Base-by-base conservation (phyloP, 2,113 vertebrate genomes). In the Psilopsiagon aurifrons region DNA sequence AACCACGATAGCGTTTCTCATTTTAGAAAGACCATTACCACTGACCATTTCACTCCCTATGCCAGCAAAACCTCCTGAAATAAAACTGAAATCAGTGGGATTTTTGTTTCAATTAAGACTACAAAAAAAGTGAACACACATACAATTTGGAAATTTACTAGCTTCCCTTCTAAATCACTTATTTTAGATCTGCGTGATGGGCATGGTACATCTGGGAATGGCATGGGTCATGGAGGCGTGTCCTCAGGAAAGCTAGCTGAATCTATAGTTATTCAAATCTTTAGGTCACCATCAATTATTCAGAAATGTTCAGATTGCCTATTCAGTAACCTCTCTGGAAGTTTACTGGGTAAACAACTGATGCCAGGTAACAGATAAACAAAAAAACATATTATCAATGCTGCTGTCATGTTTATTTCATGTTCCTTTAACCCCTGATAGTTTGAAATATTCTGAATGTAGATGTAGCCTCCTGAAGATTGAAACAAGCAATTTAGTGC, bases 1-100 rank as follows among this genome's bases (percentile, higher is more conserved):
- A 19, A 13, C 0, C 1, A 14, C 18, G 3, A 44, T 10, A n/a
- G 1, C 2, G 1, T 52, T 6, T 14, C 20, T 85, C 23, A 57
- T 5, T 22, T 57, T 67, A 66, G 33, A 64, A 73, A 80, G 22
- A 37, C 28, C 3, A 10, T 46, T 67, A 24, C 3, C 8, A 55
- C 7, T 68, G 17, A 28, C 13, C 66, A 3, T 64, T 92, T 79
- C 9, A 67, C 8, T 46, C 6, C 23, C 13, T 47, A 17, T 57
- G 24, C 49, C 37, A 88, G 41, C 27, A 89, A 77, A 83, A 74
- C 2, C 10, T 44, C 9, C 37, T 41, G 13, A 59, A 91, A 69
- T 47, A 81, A 67, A 73, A 27, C 7, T 49, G 35, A 80, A 90
- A 71, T 68, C 13, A 23, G 12, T 47, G 16, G 7, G 23, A 55